Evolutionary conservation across 2,797 vertebrate genomes (phyloP).

Genomic region (Syngnathus rostellatus): DNA sequence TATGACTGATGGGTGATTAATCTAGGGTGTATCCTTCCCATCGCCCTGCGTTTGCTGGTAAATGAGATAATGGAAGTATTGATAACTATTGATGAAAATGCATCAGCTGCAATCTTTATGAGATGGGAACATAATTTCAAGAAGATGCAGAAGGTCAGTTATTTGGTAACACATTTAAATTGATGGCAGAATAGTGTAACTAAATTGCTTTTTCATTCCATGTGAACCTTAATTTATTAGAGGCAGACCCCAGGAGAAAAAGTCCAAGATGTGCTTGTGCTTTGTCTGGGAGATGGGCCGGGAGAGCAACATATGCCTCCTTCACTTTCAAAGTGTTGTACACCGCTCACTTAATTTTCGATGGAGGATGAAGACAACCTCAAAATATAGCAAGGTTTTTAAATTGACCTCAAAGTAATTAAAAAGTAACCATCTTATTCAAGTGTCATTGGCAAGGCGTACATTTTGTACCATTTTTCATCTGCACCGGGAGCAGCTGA

Average conservation of each 20-base stretch:
- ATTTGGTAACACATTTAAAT: neutral
- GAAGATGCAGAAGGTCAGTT: neutral
- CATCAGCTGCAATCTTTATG: neutral
- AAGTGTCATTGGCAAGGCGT: neutral
- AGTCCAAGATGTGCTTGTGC: constrained; percentile 23
- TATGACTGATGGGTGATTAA: neutral
- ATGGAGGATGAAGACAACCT: constrained; percentile 6
- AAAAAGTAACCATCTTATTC: too few relatives aligned
- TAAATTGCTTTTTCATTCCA: constrained; percentile 55
- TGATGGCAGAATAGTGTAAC: constrained; percentile 23
- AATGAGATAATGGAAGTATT: neutral
- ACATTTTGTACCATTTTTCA: neutral
- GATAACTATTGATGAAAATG: neutral
- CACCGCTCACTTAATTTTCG: constrained; percentile 30
- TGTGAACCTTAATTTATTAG: constrained; percentile 55
- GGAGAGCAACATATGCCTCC: constrained; percentile 36
- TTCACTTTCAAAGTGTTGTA: constrained; percentile 12
- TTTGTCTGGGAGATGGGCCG: constrained; percentile 20
- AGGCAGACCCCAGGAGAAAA: constrained; percentile 30
- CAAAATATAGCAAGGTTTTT: constrained; percentile 13
- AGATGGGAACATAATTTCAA: constrained; percentile 1
- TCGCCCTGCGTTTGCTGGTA: neutral
- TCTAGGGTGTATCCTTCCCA: neutral
- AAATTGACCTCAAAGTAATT: neutral
- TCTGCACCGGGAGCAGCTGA: too few relatives aligned